Conservation (phyloP, 2,113 vertebrate genomes). For the Tringa solitaria region DNA sequence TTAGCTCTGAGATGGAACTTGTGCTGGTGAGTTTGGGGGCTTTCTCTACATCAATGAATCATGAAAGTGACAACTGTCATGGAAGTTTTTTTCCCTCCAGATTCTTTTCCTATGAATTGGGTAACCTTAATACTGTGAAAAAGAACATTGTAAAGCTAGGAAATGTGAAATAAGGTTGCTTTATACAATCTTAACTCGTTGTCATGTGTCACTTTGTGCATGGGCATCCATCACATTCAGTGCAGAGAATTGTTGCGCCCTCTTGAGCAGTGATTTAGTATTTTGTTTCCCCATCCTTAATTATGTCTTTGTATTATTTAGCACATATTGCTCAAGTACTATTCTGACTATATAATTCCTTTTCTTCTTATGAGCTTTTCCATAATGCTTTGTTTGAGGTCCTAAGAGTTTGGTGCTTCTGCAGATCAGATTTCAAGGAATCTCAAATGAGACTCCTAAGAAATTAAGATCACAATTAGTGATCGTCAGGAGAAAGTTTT, state of each 20-base stretch:
- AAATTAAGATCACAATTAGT: background rate
- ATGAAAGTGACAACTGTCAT: background rate
- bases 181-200: background rate
- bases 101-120: background rate
- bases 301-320: background rate
- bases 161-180: background rate
- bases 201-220: background rate
- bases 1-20: background rate
- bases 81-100: background rate
- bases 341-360: background rate
- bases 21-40: background rate
- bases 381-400: background rate
- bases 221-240: background rate
- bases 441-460: background rate
- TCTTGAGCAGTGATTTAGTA: background rate
- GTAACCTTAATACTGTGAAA: background rate
- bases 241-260: background rate
- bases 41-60: background rate
- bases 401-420: background rate
- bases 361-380: background rate
- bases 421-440: background rate
- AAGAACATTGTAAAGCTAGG: background rate
- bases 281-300: background rate
- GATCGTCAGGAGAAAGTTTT: background rate
- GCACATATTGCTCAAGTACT: background rate